Evolutionary conservation across 2,113 vertebrate genomes (phyloP).

Genomic region (Crotalus tigris): DNA sequence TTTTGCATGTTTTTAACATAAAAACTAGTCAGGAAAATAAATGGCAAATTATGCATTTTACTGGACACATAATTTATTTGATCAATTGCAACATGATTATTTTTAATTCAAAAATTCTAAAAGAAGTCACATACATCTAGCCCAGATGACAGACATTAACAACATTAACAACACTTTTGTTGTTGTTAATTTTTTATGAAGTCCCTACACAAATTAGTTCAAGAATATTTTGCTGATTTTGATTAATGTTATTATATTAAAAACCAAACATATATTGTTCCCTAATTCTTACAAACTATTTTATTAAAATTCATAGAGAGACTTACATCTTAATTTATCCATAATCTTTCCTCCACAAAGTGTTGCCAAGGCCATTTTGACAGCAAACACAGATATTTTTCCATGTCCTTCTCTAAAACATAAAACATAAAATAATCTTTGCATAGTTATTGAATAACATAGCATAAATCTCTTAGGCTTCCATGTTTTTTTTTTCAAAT

Average conservation of each 20-base stretch:
- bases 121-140: background rate
- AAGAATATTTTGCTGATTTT: background rate
- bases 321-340: conserved; percentile 99
- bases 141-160: background rate
- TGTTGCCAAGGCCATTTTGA: conserved; percentile 91
- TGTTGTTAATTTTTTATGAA: background rate
- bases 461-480: background rate
- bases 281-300: background rate
- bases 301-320: conserved; percentile 7
- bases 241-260: background rate
- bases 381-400: conserved; percentile 91
- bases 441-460: background rate
- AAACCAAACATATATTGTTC: background rate
- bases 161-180: background rate
- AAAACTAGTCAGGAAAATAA: background rate
- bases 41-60: background rate
- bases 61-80: background rate
- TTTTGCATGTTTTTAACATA: background rate
- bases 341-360: conserved; percentile 97
- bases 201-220: background rate
- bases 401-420: conserved; percentile 89
- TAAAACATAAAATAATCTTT: conserved; percentile 30
- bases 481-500: background rate
- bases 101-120: background rate
- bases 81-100: background rate